Conservation (phyloP, 1,140 invertebrate genomes). For the Drosophila athabasca region DNA sequence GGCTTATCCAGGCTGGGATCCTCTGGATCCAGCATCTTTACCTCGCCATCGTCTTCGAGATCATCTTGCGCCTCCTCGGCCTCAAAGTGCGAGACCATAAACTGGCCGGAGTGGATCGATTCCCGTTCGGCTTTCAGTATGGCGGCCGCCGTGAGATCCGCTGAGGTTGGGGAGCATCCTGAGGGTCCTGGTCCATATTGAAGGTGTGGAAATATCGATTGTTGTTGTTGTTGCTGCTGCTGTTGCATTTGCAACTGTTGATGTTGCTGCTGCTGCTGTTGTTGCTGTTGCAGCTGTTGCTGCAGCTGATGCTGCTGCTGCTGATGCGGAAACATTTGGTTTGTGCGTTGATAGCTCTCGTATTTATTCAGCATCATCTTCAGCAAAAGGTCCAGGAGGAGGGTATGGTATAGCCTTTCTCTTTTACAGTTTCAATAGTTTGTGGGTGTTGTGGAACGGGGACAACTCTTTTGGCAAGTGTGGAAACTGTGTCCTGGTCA, state of each 20-base stretch:
- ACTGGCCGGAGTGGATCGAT: constrained; percentile 98
- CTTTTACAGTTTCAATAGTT: not conserved
- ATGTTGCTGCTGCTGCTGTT: constrained; percentile 28
- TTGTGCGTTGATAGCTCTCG: constrained; percentile 72
- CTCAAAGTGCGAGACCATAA: constrained; percentile 98
- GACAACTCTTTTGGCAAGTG: not conserved
- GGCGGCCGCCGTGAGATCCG: constrained; percentile 43
- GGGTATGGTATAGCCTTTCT: not conserved
- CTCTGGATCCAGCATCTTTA: constrained; percentile 88
- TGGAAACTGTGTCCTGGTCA: not conserved
- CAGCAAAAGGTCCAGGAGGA: not conserved
- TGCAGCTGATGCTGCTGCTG: constrained; percentile 43
- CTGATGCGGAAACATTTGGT: constrained; percentile 70
- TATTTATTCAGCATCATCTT: constrained; percentile 80
- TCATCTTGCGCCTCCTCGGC: constrained; percentile 96
- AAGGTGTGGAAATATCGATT: constrained; percentile 39
- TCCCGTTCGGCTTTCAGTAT: constrained; percentile 85
- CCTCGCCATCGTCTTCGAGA: constrained; percentile 86
- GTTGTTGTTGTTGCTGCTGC: constrained; percentile 22
- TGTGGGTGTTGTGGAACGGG: no score
- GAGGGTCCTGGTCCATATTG: constrained; percentile 36
- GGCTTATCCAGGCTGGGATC: constrained; percentile 71
- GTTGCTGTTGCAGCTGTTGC: constrained; percentile 32
- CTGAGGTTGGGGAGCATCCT: constrained; percentile 15
- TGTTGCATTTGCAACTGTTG: constrained; percentile 13